Evolutionary conservation across 1,140 invertebrate genomes (phyloP), one percentile per base, ranked within the genome.

Genomic region (Batillaria attramentaria): DNA sequence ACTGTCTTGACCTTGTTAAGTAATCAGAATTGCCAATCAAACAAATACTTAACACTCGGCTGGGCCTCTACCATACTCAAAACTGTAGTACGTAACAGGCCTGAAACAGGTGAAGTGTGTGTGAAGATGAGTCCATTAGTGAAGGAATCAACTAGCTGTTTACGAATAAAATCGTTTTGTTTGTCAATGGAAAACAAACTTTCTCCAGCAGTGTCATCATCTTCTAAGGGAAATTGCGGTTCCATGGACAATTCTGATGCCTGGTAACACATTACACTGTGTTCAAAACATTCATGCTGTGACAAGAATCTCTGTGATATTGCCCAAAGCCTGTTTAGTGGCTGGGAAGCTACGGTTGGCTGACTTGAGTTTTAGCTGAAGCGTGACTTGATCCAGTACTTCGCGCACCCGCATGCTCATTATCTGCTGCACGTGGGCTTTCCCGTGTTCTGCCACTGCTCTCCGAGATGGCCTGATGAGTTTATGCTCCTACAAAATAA

Each of bases 311-410:
- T 70, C 6, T 24, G 5, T 18, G 68, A 42, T 70, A 20, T 13
- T 2, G 39, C n/a, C 62, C 42, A 85, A 43, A 1, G 68, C 75
- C 28, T 77, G 72, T 72, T 86, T 86, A 13, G 80, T 82, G 0
- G 60, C 18, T 37, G 68, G 70, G 42, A 86, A 87, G 70, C 84
- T 86, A 72, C 83, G 81, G 75, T 87, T 83, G 28, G 83, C 74
- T 35, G 86, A 83, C 72, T 84, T 85, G 66, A 87, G 76, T 42
- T 84, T 66, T 2, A 87, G 79, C 69, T 87, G 85, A 8, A 84
- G 72, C 13, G 50, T 76, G 24, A 87, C 70, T 65, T 85, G 83
- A 16, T 84, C 62, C 28, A 87, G 50, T 13, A 84, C 72, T 24
- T 85, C 82, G 1, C n/a, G 16, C 20, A 77, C 66, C n/a, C 86